Evolutionary conservation across 2,797 vertebrate species (phyloP).

Genomic region (Atherinosoma microstoma): DNA sequence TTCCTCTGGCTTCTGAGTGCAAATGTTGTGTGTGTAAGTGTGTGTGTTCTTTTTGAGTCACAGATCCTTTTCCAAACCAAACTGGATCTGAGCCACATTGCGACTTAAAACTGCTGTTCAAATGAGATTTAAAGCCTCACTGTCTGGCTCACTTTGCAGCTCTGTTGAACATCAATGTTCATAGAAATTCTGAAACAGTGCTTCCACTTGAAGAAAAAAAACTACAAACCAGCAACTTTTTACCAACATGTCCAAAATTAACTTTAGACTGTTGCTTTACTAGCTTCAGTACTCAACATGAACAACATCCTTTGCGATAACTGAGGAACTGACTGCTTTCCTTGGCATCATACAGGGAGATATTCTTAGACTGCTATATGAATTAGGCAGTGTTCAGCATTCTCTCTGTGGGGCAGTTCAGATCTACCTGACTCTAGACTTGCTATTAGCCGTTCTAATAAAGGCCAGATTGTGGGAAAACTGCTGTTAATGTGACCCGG

Average conservation of each 20-base stretch:
- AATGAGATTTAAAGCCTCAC: constrained; percentile 31
- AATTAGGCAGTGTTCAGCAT: constrained; percentile 68
- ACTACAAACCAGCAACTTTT: constrained; percentile 24
- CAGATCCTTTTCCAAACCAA: constrained; percentile 63
- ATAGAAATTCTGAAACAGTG: constrained; percentile 6
- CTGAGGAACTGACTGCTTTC: constrained; percentile 59
- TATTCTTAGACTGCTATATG: constrained; percentile 76
- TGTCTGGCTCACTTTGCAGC: constrained; percentile 22
- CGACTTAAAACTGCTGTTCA: constrained; percentile 39
- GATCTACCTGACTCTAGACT: constrained; percentile 80
- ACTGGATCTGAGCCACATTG: constrained; percentile 47
- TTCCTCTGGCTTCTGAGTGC: constrained; percentile 71
- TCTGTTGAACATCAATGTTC: constrained; percentile 17
- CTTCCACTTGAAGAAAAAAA: constrained; percentile 6
- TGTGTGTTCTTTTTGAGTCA: constrained; percentile 74
- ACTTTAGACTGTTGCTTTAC: constrained; percentile 13
- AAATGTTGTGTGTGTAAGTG: constrained; percentile 35
- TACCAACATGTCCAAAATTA: constrained; percentile 31
- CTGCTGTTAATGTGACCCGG: constrained; percentile 81
- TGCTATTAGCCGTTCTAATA: constrained; percentile 79
- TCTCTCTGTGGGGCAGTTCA: constrained; percentile 78
- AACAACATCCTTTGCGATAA: constrained; percentile 60
- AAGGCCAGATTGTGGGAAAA: constrained; percentile 85
- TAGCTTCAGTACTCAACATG: constrained; percentile 33
- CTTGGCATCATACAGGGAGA: constrained; percentile 57